Evolutionary conservation across 2,797 vertebrate genomes (phyloP), one percentile per base, ranked within the genome.

Genomic region (Valencia hispanica): DNA sequence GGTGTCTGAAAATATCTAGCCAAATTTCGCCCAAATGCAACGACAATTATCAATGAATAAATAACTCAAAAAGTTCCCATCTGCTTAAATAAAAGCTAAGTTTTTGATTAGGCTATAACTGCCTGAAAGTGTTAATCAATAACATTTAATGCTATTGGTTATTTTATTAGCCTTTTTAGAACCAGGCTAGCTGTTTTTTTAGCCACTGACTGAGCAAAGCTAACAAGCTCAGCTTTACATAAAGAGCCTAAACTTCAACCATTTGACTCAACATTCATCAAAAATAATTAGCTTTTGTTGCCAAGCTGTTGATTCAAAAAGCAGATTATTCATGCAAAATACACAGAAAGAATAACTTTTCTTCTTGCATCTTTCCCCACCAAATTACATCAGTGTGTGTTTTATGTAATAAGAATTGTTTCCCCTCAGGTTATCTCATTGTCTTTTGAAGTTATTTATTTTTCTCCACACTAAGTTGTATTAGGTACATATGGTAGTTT

Each of bases 401-500:
- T 70, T 68, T 1, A 53, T 74, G 0, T 73, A 47, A 50, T 78
- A 14, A 68, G 3, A 14, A 22, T 45, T 45, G 32, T 41, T 75
- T 79, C 18, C 72, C 47, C 22, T 0, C 27, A 68, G 32, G 69
- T 81, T 3, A 39, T 20, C 65, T 51, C 14, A 48, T 65, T 11
- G 0, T 75, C 30, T 39, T 53, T 59, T 77, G 5, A 63, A 20
- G 0, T 1, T 0, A 14, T 69, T 77, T 14, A 63, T 61, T 69
- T 53, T 53, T 41, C 18, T 22, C 25, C 36, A 6, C 0, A 57
- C 4, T 27, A 39, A 30, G 50, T 53, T 17, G 68, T 27, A 39
- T 36, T 22, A 57, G 73, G 34, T 63, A 63, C 59, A 70, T 72
- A 12, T 59, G 53, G 41, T 48, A 36, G 9, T 43, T 83, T 76